phyloP scores from a whole-genome alignment of 2,113 vertebrate genomes.

The Platysternon megacephalum region DNA sequence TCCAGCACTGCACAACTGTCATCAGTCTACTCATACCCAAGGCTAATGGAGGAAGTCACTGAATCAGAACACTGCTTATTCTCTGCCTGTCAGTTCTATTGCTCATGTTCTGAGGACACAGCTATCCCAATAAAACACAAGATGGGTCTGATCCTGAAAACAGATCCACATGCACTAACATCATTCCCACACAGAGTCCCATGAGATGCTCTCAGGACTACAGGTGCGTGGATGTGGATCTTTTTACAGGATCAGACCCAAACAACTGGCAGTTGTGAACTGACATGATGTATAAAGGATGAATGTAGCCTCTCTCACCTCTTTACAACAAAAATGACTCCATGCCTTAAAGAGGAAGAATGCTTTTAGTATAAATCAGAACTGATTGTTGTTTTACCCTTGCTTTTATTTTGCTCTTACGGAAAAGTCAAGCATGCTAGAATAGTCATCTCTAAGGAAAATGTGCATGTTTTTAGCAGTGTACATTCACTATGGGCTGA shows the following conservation, averaged over 20 bases:
- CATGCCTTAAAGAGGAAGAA: slow-evolving; percentile 24
- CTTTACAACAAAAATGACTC: not conserved
- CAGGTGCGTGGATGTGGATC: not conserved
- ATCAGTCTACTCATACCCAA: accelerated
- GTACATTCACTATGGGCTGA: slow-evolving; percentile 35
- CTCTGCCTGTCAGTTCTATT: not conserved
- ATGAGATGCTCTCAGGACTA: not conserved
- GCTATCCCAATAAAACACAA: not conserved
- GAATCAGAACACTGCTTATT: not conserved
- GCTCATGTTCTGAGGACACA: not conserved
- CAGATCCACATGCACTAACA: not conserved
- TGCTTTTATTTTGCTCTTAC: slow-evolving; percentile 46
- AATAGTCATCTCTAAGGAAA: slow-evolving; percentile 26
- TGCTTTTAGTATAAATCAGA: slow-evolving; percentile 5
- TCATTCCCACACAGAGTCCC: accelerated
- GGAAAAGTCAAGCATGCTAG: slow-evolving; percentile 52
- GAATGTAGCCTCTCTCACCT: not conserved
- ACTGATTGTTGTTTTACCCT: slow-evolving; percentile 13
- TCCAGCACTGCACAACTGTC: accelerated
- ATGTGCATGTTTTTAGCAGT: slow-evolving; percentile 33
- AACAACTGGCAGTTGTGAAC: not conserved
- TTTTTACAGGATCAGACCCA: accelerated
- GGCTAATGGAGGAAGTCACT: not conserved
- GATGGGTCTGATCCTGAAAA: not conserved
- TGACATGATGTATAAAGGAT: not conserved